These are phyloP conservation scores for Gouania willdenowi DNA, from an alignment of 2,797 vertebrate species.

Conservation along the genomic window DNA sequence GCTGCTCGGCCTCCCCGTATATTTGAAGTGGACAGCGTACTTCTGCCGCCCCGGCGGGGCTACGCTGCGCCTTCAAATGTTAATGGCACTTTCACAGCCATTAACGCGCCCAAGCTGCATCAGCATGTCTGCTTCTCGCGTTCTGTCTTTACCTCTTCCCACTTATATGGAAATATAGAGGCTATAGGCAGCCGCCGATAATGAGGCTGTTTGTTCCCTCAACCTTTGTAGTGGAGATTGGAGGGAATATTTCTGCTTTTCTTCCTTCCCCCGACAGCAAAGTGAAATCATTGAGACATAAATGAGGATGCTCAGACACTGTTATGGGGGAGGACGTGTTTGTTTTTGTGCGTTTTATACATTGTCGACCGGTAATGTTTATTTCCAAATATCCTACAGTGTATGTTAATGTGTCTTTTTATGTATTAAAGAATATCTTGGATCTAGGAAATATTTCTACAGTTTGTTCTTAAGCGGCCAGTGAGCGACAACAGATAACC, in stretches of 20 bases:
- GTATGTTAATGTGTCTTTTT: too few relatives aligned
- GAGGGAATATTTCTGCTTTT: slow-evolving; percentile 28
- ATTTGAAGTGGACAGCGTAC: slow-evolving; percentile 70
- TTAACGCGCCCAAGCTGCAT: slow-evolving; percentile 67
- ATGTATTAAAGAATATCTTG: too few relatives aligned
- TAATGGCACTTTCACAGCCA: slow-evolving; percentile 73
- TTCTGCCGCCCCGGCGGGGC: slow-evolving; percentile 60
- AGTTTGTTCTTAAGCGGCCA: too few relatives aligned
- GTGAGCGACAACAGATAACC: too few relatives aligned
- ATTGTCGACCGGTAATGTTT: background rate
- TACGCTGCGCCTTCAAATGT: slow-evolving; percentile 72
- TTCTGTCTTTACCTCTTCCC: slow-evolving; percentile 29
- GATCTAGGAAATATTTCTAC: too few relatives aligned
- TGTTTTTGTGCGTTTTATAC: slow-evolving; percentile 20
- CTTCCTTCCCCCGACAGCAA: slow-evolving; percentile 13
- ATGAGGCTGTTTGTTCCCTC: slow-evolving; percentile 27
- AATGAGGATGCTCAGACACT: slow-evolving; percentile 11
- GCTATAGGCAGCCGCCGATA: slow-evolving; percentile 27
- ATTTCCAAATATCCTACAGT: background rate
- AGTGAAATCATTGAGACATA: slow-evolving; percentile 33
- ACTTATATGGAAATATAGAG: slow-evolving; percentile 50
- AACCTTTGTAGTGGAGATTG: slow-evolving; percentile 57
- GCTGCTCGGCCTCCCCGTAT: slow-evolving; percentile 50
- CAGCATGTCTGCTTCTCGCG: slow-evolving; percentile 52
- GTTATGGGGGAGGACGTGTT: slow-evolving; percentile 3